Percentiles rank a stretch among this genome's conserved stretches.
These are phyloP conservation scores for Campaea margaritaria DNA, from an alignment of 2,888 invertebrate genomes.

Conservation along the genomic window DNA sequence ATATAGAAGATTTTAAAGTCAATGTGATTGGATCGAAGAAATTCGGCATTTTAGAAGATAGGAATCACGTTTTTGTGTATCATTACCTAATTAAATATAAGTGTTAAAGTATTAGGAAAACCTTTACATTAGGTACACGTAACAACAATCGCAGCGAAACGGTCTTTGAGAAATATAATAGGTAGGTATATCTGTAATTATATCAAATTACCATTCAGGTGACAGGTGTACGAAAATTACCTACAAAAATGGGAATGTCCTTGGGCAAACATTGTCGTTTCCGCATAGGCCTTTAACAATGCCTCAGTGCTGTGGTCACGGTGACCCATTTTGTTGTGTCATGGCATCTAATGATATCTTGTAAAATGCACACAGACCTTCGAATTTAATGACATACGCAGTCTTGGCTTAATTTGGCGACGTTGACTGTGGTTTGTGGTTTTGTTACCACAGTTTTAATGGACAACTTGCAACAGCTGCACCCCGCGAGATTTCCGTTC, in stretches of 20 bases:
- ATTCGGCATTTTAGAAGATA: too few relatives aligned
- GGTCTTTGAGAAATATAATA: background rate
- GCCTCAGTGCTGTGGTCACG: conserved; percentile 15
- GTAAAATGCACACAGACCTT: conserved; percentile 21
- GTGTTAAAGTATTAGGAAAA: too few relatives aligned
- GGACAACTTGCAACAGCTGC: background rate
- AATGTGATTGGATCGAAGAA: too few relatives aligned
- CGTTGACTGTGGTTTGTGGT: background rate
- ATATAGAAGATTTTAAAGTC: too few relatives aligned
- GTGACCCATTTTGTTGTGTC: conserved; percentile 24
- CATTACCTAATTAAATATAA: too few relatives aligned
- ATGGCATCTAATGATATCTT: conserved; percentile 27
- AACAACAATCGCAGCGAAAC: too few relatives aligned
- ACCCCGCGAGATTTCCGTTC: background rate
- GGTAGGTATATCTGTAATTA: background rate
- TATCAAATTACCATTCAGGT: background rate
- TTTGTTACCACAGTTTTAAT: too few relatives aligned
- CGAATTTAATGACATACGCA: conserved; percentile 13
- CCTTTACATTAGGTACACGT: too few relatives aligned
- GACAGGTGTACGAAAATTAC: conserved; percentile 11
- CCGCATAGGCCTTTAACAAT: conserved; percentile 34
- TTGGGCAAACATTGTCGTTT: conserved; percentile 34
- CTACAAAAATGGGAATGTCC: conserved; percentile 21
- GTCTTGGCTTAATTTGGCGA: background rate
- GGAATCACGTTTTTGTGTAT: too few relatives aligned